These are phyloP conservation scores for Alligator sinensis DNA, from an alignment of 2,113 vertebrate species.

Conservation along the genomic window DNA sequence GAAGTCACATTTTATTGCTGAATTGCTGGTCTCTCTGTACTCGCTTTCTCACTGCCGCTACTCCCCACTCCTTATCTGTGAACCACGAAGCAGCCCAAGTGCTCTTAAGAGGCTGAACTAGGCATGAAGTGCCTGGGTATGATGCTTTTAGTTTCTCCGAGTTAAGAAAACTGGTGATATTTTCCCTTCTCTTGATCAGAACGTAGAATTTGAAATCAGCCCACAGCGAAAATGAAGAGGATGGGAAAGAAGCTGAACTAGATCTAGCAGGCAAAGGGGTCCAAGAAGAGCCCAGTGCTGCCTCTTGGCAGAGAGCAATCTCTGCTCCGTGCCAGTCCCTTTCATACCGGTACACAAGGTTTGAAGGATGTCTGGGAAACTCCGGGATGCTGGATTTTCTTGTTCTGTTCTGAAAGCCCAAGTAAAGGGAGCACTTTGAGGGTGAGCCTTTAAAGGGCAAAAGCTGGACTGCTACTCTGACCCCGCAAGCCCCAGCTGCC, in stretches of 20 bases:
- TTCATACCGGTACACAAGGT: background rate
- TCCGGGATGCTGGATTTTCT: background rate
- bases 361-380: background rate
- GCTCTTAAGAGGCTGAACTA: background rate
- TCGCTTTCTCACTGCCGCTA: background rate
- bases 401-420: background rate
- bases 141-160: background rate
- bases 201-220: background rate
- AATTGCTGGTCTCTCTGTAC: background rate
- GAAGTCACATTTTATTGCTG: background rate
- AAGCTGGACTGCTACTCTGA: background rate
- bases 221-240: background rate
- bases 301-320: no score
- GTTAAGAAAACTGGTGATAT: background rate
- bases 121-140: background rate
- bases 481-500: background rate
- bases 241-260: background rate
- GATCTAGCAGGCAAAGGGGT: background rate
- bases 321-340: background rate
- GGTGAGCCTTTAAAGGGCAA: background rate
- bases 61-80: rapidly evolving
- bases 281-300: background rate
- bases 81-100: background rate
- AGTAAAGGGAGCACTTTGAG: background rate
- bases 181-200: background rate